These are phyloP conservation scores for Abscondita cerata DNA, from an alignment of 2,888 invertebrate species.

Conservation along the genomic window DNA sequence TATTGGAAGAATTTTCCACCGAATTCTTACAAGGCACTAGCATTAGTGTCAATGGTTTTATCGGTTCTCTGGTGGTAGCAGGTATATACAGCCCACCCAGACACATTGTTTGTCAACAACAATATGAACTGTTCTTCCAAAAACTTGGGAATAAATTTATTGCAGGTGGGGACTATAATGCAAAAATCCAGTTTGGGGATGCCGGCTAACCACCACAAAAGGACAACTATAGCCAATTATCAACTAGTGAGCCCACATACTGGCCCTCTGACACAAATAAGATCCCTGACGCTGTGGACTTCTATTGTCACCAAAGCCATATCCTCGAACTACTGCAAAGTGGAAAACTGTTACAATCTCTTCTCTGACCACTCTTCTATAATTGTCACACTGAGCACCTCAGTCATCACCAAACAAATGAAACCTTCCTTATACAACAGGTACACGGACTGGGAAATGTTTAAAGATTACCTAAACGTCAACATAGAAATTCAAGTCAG, in stretches of 20 bases:
- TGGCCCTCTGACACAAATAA: not conserved
- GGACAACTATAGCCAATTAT: not conserved
- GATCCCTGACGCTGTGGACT: not conserved
- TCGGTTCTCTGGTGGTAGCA: not conserved
- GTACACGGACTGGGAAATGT: not conserved
- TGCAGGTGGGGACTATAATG: too few species aligned
- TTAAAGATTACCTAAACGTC: too few species aligned
- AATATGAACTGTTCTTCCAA: not conserved
- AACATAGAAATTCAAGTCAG: too few species aligned
- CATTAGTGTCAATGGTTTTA: not conserved
- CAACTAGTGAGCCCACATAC: not conserved
- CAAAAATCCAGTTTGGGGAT: not conserved
- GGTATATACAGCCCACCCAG: constrained; percentile 4
- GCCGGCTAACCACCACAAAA: not conserved
- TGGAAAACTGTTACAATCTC: not conserved
- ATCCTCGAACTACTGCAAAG: not conserved
- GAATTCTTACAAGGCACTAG: not conserved
- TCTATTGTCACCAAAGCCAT: not conserved
- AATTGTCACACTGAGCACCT: not conserved
- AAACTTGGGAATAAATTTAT: not conserved
- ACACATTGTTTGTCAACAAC: not conserved
- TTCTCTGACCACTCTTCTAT: not conserved
- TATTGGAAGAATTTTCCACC: not conserved
- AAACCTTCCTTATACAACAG: not conserved
- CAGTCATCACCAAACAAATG: not conserved